Conservation (phyloP, 2,888 invertebrate species). For the Leucoptera coffeella region DNA sequence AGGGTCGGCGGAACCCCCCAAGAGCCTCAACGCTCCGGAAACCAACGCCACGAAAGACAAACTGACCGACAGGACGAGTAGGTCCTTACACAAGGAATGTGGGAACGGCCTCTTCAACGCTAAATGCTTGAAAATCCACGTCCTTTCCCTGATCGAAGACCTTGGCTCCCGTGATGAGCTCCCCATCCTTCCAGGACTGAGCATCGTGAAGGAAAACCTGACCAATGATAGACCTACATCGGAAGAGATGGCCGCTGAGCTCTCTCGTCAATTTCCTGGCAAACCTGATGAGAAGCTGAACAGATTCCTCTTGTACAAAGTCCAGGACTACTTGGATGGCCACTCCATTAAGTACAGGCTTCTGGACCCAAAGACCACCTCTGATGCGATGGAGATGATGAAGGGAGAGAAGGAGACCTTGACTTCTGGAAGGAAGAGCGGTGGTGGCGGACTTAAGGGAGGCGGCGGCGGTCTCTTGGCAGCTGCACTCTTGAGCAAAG, state of each 20-base stretch:
- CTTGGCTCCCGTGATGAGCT: slow-evolving; percentile 65
- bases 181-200: slow-evolving; percentile 67
- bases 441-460: slow-evolving; percentile 18
- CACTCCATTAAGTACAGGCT: slow-evolving; percentile 68
- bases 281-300: slow-evolving; percentile 72
- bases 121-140: slow-evolving; percentile 73
- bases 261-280: slow-evolving; percentile 71
- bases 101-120: slow-evolving; percentile 42
- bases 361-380: slow-evolving; percentile 56
- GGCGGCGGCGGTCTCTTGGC: slow-evolving; percentile 45
- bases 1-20: no score
- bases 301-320: slow-evolving; percentile 59
- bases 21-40: slow-evolving; percentile 11
- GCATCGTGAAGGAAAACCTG: slow-evolving; percentile 62
- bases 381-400: slow-evolving; percentile 46
- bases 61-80: slow-evolving; percentile 22
- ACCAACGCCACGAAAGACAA: slow-evolving; percentile 9
- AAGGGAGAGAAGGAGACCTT: slow-evolving; percentile 32
- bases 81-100: slow-evolving; percentile 33
- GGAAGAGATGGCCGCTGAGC: slow-evolving; percentile 59
- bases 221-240: slow-evolving; percentile 35
- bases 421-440: slow-evolving; percentile 29
- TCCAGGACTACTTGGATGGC: slow-evolving; percentile 66
- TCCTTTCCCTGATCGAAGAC: slow-evolving; percentile 69
- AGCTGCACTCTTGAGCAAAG: slow-evolving; percentile 61